Conservation (phyloP, 2,888 invertebrate genomes). For the Hydropsyche betteni region DNA sequence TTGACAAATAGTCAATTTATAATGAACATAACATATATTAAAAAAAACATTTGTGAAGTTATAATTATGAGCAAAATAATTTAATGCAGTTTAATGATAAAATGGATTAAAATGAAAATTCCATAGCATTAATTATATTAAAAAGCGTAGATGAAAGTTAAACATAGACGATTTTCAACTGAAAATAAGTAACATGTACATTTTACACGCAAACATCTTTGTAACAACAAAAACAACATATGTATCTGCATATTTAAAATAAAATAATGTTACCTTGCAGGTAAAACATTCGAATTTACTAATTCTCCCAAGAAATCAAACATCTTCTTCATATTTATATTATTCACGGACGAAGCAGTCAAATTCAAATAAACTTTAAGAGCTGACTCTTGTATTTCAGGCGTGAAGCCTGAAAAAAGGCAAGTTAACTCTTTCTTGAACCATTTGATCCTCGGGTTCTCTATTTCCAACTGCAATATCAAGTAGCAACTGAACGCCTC, state of each 20-base stretch:
- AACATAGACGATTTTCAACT: background rate
- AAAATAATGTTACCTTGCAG: conserved; percentile 71
- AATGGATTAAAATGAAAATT: too few relatives aligned
- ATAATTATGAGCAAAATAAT: too few relatives aligned
- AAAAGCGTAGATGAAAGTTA: too few relatives aligned
- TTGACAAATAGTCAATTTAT: too few relatives aligned
- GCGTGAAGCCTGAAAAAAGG: conserved; percentile 72
- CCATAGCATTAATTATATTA: too few relatives aligned
- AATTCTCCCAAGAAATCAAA: conserved; percentile 79
- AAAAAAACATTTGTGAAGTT: too few relatives aligned
- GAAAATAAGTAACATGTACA: too few relatives aligned
- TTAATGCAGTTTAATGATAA: too few relatives aligned
- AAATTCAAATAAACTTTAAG: conserved; percentile 78
- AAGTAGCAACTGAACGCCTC: conserved; percentile 91
- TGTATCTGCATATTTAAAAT: too few relatives aligned
- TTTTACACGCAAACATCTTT: too few relatives aligned
- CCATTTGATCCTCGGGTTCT: conserved; percentile 72
- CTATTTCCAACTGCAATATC: conserved; percentile 77
- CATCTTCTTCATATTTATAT: conserved; percentile 78
- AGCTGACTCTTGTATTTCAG: conserved; percentile 79
- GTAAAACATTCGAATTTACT: conserved; percentile 76
- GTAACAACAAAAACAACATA: too few relatives aligned
- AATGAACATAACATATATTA: too few relatives aligned
- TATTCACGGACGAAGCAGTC: conserved; percentile 78
- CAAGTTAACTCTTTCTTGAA: conserved; percentile 76